Conservation (phyloP, 2,113 vertebrate species). For the Atlantisia rogersi region DNA sequence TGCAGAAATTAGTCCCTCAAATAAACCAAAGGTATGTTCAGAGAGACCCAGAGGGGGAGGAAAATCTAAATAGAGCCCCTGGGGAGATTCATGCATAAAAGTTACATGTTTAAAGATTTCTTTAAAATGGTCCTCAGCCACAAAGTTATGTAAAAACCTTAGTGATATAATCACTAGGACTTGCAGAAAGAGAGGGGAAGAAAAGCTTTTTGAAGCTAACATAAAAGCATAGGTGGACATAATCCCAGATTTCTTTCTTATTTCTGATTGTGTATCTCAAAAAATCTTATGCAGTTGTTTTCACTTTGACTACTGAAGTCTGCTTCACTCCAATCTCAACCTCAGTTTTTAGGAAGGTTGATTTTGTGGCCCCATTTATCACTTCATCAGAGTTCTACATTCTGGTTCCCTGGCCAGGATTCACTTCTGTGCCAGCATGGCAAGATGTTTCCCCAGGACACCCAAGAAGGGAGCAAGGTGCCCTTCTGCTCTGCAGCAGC, state of each 20-base stretch:
- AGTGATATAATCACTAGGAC: neutral
- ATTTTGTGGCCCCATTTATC: neutral
- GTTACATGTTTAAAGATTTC: neutral
- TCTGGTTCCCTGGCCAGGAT: neutral
- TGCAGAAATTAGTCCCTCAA: neutral
- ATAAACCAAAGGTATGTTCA: neutral
- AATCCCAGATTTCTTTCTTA: neutral
- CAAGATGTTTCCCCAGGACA: neutral
- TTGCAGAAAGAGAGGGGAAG: neutral
- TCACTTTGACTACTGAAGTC: neutral
- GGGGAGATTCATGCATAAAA: neutral
- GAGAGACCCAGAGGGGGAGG: neutral
- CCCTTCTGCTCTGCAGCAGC: neutral
- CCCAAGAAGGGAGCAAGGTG: neutral
- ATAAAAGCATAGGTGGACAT: neutral
- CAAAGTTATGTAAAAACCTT: neutral
- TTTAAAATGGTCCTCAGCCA: neutral
- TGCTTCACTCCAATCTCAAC: neutral
- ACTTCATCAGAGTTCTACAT: neutral
- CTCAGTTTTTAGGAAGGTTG: neutral
- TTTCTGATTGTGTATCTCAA: neutral
- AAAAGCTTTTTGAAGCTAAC: slow-evolving; percentile 8
- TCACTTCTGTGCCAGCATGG: neutral
- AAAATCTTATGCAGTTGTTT: neutral
- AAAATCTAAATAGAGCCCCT: neutral